Base-by-base conservation (phyloP, 2,888 invertebrate species). In the Cylloceria caligata region DNA sequence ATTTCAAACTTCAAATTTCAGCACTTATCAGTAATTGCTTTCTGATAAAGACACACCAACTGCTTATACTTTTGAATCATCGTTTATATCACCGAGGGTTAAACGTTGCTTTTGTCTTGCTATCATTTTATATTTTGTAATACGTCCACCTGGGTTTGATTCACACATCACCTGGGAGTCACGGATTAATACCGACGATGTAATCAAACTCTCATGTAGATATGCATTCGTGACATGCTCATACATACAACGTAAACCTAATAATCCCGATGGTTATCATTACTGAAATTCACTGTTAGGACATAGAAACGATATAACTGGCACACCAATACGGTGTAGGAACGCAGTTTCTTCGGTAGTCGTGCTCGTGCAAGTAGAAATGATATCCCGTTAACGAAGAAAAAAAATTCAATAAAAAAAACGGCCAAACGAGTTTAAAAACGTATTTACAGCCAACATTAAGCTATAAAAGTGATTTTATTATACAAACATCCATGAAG, bases 401-500 rank as follows among this genome's bases (percentile, higher is more conserved):
- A 27, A 24, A 27, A 47, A 65, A 47, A 5, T 11, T 11, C 1
- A 5, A 16, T 30, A 36, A 16, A 39, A 34, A 36, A 62, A 34
- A 16, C 4, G 21, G 39, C 0, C 30, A 3, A n/a, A 0, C 0
- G 19, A 6, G n/a, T 30, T 19, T 11, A 21, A 49, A 65, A 65
- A 45, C 42, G n/a, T n/a, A 69, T 69, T 68, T 24, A 7, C n/a
- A 13, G 39, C 19, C 11, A 5, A 9, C 39, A 7, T 27, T 24
- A 4, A 11, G 27, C 36, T 42, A 19, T 55, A 42, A 39, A 6
- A 52, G 16, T 6, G 11, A 69, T 69, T 57, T 24, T 7, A 42
- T 69, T 69, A 57, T 24, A 69, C 27, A 69, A 69, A 55, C 39
- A 55, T 27, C n/a, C 27, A 24, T 57, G 27, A 39, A n/a, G 27